Conservation (phyloP, 1,140 invertebrate genomes). For the Drosophila malerkotliana region DNA sequence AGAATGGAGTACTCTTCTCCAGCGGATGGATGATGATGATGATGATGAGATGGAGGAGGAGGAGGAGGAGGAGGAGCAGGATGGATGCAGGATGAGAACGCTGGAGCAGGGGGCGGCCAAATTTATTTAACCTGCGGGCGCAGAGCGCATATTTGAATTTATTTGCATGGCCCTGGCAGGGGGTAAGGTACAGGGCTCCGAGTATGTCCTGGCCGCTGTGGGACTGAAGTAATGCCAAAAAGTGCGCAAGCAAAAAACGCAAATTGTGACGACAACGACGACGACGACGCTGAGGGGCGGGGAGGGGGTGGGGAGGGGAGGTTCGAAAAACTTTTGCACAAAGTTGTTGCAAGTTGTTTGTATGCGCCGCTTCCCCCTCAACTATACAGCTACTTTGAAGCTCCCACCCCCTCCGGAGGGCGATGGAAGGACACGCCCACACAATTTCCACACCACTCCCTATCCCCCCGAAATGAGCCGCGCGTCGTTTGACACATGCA, state of each 20-base stretch:
- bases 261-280: constrained; percentile 60
- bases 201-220: constrained; percentile 37
- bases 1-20: constrained; percentile 5
- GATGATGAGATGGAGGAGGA: constrained; percentile 14
- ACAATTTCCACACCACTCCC: constrained; percentile 16
- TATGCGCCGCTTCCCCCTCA: constrained; percentile 20
- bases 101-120: constrained; percentile 41
- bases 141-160: constrained; percentile 77
- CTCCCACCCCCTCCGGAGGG: background rate
- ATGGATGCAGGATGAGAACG: background rate
- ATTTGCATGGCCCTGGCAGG: constrained; percentile 49
- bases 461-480: constrained; percentile 56
- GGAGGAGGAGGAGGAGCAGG: background rate
- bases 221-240: constrained; percentile 74
- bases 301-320: too few relatives aligned
- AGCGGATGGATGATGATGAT: constrained; percentile 23
- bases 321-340: constrained; percentile 57
- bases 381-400: background rate
- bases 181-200: background rate
- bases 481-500: constrained; percentile 70
- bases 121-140: constrained; percentile 79
- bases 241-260: constrained; percentile 60
- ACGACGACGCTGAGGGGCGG: constrained; percentile 23
- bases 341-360: constrained; percentile 74
- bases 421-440: constrained; percentile 16